Evolutionary conservation across 30 jellyfish, hydroid and myxozoan species (phyloP).

Genomic region (Phacellophora camtschatica): DNA sequence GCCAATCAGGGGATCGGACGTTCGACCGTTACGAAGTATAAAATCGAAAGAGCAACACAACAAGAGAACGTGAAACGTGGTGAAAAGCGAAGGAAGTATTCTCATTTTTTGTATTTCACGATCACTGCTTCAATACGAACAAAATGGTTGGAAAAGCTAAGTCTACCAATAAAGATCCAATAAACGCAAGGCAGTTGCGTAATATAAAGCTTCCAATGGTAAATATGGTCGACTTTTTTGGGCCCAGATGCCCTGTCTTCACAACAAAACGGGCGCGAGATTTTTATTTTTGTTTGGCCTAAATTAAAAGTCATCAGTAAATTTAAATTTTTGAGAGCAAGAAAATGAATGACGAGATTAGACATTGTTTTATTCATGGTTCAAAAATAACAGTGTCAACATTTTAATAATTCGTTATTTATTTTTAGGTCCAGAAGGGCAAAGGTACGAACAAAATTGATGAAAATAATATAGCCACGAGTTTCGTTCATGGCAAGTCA

Average conservation of each 20-base stretch:
- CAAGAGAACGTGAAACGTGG: conserved; percentile 5
- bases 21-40: conserved; percentile 54
- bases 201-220: background rate
- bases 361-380: too few relatives aligned
- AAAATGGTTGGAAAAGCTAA: conserved; percentile 28
- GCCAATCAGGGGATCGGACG: conserved; percentile 8
- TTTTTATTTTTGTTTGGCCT: too few relatives aligned
- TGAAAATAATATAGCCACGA: background rate
- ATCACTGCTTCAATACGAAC: background rate
- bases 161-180: background rate
- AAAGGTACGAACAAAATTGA: conserved; percentile 3
- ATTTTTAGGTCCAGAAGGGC: background rate
- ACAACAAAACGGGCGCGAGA: too few relatives aligned
- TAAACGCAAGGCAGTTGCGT: background rate
- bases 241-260: background rate
- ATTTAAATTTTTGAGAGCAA: too few relatives aligned
- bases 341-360: too few relatives aligned
- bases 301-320: too few relatives aligned
- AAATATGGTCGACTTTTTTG: background rate
- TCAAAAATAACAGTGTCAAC: too few relatives aligned
- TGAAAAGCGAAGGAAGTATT: background rate
- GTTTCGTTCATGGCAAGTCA: background rate
- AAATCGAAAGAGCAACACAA: conserved; percentile 26
- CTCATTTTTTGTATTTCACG: background rate
- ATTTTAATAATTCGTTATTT: too few relatives aligned